Base-by-base conservation (phyloP, 2,113 vertebrate genomes). In the Festucalex cinctus region DNA sequence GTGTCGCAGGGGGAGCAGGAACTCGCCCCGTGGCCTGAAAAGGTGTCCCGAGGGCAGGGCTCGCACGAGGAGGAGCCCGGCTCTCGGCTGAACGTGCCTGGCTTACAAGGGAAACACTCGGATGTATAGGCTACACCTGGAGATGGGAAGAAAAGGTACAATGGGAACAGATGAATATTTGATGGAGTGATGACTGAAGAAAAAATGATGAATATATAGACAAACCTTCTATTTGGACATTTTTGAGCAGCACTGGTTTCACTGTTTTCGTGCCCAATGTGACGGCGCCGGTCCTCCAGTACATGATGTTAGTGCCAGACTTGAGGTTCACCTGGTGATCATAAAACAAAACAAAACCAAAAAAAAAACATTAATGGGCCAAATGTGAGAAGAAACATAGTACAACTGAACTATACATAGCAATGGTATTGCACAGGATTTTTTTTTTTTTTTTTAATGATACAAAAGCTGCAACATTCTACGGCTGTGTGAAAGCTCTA, bases 61-160 rank as follows among this genome's bases (percentile, higher is more conserved):
- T 93, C 90, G 80, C 97, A 99, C 0, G 80, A 85, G 57, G 94
- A 94, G 0, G 95, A 94, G 12, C 97, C 96, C 0, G 95, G 93
- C 20, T 77, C 83, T 26, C 81, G 88, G 70, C 94, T 98, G 85
- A 95, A 98, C 0, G 93, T 96, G 7, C 97, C 97, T 0, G 95
- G 93, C 62, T 96, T 97, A 85, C 97, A 99, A 0, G 93, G 94
- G 1, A 98, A 99, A 83, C 97, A 99, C 84, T 96, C 95, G 0
- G 97, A 99, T 0, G 96, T 97, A 74, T 99, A 99, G 0, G 97
- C 96, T 70, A 98, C 97, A 44, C 97, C 97, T 99, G 85, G 54
- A 19, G 2, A 62, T 1, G 67, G 41, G 66, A 28, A 10, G 3
- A n/a, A 6, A 35, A 49, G 3, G 1, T 56, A 4, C 9, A 22